Conservation (phyloP, 2,888 invertebrate genomes). For the Girardia tigrina region DNA sequence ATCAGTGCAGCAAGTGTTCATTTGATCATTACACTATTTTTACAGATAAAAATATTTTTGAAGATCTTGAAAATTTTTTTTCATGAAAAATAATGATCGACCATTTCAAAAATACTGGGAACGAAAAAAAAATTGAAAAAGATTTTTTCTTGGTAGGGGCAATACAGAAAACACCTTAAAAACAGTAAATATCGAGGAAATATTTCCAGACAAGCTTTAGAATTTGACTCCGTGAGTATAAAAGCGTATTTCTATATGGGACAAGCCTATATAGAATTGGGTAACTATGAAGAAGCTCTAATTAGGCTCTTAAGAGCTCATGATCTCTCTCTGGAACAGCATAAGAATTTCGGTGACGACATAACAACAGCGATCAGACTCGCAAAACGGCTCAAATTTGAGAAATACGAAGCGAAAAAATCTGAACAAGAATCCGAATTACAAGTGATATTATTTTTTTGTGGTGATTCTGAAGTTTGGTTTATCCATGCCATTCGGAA, state of each 20-base stretch:
- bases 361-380: slow-evolving; percentile 75
- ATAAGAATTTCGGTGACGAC: slow-evolving; percentile 89
- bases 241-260: slow-evolving; percentile 34
- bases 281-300: slow-evolving; percentile 34
- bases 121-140: too few relatives aligned
- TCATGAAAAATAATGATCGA: too few relatives aligned
- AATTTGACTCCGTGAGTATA: slow-evolving; percentile 33
- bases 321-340: slow-evolving; percentile 54
- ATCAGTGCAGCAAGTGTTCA: too few relatives aligned
- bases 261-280: slow-evolving; percentile 23
- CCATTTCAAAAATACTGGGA: too few relatives aligned
- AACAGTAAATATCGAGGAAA: too few relatives aligned
- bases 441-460: slow-evolving; percentile 53
- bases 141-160: too few relatives aligned
- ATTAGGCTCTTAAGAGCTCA: slow-evolving; percentile 23
- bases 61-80: too few relatives aligned
- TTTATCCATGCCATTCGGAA: too few relatives aligned
- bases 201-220: slow-evolving; percentile 35
- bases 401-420: slow-evolving; percentile 76
- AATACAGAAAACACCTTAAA: too few relatives aligned
- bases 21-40: too few relatives aligned
- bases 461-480: too few relatives aligned
- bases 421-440: slow-evolving; percentile 88
- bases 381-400: slow-evolving; percentile 80
- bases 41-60: too few relatives aligned